These are phyloP conservation scores for Platysternon megacephalum DNA, from an alignment of 2,113 vertebrate genomes.

Conservation along the genomic window DNA sequence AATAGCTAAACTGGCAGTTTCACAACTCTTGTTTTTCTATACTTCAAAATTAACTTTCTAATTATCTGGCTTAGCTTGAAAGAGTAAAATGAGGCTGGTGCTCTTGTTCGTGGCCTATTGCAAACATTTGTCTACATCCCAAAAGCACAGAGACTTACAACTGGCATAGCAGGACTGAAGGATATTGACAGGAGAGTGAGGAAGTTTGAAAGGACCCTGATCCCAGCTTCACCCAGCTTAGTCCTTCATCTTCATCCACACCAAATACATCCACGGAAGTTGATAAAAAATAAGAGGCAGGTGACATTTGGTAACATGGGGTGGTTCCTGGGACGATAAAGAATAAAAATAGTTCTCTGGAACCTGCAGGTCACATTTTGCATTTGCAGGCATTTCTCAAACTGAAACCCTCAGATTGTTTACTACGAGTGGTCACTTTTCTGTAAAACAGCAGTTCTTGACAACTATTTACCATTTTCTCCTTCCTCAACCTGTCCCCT, in stretches of 20 bases:
- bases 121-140: neutral
- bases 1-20: constrained; percentile 25
- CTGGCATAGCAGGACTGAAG: neutral
- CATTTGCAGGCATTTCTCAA: neutral
- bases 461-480: neutral
- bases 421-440: neutral
- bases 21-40: neutral
- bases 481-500: neutral
- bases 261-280: neutral
- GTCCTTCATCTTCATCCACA: neutral
- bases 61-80: neutral
- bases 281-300: neutral
- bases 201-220: neutral
- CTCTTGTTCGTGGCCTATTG: neutral
- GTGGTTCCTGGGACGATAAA: neutral
- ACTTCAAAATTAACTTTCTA: neutral
- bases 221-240: neutral
- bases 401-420: neutral
- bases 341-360: neutral
- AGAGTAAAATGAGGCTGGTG: neutral
- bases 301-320: neutral
- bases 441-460: neutral
- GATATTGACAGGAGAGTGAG: neutral
- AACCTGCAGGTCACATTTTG: neutral
- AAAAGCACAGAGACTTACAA: neutral